phyloP scores from a whole-genome alignment of 2,797 vertebrate genomes.

The Enteromius treurensis region DNA sequence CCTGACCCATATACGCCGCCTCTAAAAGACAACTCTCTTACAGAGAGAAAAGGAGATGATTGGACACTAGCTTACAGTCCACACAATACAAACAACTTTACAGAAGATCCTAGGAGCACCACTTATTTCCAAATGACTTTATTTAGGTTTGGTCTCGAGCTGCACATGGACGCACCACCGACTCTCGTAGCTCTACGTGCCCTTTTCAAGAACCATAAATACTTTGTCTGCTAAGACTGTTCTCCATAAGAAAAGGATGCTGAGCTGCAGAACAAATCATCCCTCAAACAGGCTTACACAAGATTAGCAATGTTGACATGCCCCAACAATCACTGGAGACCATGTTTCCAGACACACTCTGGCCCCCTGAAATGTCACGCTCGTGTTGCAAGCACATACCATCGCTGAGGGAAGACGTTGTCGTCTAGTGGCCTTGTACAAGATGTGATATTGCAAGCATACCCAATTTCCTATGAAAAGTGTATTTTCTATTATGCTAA shows the following conservation, averaged over 20 bases:
- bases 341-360: conserved; percentile 52
- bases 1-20: neutral
- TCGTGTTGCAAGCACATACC: conserved; percentile 37
- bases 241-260: conserved; percentile 53
- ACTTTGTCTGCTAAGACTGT: conserved; percentile 27
- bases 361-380: conserved; percentile 53
- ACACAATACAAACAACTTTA: neutral
- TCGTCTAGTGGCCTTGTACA: neutral
- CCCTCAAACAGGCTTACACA: conserved; percentile 59
- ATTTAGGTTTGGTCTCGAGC: neutral
- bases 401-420: conserved; percentile 26
- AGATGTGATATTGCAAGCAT: neutral
- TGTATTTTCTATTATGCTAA: neutral
- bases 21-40: neutral
- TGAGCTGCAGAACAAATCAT: conserved; percentile 54
- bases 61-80: neutral
- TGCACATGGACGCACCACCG: neutral
- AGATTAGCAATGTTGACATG: conserved; percentile 56
- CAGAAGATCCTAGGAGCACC: neutral
- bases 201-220: conserved; percentile 42
- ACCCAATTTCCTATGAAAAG: neutral
- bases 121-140: neutral
- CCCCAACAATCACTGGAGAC: conserved; percentile 51
- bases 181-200: conserved; percentile 21
- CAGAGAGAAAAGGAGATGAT: neutral